Conservation (phyloP, 1,140 invertebrate species). For the Paraescarpia echinospica region DNA sequence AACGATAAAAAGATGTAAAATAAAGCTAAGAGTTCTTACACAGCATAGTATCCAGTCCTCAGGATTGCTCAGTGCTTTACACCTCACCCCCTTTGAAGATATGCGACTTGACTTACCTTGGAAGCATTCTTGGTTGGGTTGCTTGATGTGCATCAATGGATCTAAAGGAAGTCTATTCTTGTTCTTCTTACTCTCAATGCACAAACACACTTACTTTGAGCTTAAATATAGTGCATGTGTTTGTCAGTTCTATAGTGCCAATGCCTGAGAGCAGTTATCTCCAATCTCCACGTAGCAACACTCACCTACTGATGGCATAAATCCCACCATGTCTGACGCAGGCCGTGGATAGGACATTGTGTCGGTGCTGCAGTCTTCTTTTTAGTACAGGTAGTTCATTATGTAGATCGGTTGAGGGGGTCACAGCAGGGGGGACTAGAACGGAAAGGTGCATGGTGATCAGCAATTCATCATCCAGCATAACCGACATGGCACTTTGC, state of each 20-base stretch:
- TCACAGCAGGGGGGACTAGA: not conserved
- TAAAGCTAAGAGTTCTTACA: no score
- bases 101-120: no score
- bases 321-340: not conserved
- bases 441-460: not conserved
- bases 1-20: no score
- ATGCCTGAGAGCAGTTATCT: not conserved
- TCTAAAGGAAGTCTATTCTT: no score
- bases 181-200: no score
- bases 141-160: no score
- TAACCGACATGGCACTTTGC: no score
- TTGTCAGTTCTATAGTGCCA: not conserved
- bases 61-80: no score
- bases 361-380: not conserved
- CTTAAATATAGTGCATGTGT: not conserved
- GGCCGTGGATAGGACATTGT: not conserved
- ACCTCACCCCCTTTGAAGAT: no score
- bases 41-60: no score
- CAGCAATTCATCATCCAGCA: not conserved
- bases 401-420: not conserved
- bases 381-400: not conserved
- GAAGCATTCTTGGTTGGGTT: no score
- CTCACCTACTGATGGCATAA: not conserved
- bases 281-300: not conserved
- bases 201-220: no score